phyloP scores from a whole-genome alignment of 2,113 vertebrate genomes.

The Amblyornis subalaris region DNA sequence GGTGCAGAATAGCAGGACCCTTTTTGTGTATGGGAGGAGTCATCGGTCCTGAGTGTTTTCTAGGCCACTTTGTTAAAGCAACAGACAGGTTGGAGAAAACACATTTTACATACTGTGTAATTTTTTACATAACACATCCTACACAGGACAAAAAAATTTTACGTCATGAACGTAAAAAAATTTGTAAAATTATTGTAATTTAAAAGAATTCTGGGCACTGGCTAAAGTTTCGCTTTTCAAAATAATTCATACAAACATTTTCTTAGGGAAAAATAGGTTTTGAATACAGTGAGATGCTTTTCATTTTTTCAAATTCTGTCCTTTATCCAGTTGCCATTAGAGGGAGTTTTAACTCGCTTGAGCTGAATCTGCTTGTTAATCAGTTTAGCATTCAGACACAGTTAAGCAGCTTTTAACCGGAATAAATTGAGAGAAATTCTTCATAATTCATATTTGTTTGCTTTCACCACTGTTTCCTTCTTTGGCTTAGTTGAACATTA shows the following conservation, averaged over 20 bases:
- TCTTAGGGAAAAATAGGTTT: not conserved
- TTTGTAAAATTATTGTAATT: not conserved
- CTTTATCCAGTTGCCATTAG: slow-evolving; percentile 18
- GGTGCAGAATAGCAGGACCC: not conserved
- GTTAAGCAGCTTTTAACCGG: not conserved
- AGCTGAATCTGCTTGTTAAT: not conserved
- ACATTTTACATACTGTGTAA: fast-evolving
- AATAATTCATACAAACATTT: not conserved
- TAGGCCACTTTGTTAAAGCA: not conserved
- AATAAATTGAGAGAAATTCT: not conserved
- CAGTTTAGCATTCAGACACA: not conserved
- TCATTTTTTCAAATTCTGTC: not conserved
- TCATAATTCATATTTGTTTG: not conserved
- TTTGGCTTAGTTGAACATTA: not conserved
- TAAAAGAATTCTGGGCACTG: not conserved
- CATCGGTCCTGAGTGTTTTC: not conserved
- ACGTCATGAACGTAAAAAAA: not conserved
- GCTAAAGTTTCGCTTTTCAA: not conserved
- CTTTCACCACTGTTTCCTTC: not conserved
- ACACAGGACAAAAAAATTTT: not conserved
- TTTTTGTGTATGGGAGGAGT: not conserved
- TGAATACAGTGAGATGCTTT: not conserved
- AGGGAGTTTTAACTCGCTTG: slow-evolving; percentile 13
- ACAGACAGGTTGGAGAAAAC: not conserved
- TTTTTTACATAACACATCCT: not conserved